Evolutionary conservation across 2,113 vertebrate genomes (phyloP), one percentile per base, ranked within the genome.

Genomic region (Trachemys scripta): DNA sequence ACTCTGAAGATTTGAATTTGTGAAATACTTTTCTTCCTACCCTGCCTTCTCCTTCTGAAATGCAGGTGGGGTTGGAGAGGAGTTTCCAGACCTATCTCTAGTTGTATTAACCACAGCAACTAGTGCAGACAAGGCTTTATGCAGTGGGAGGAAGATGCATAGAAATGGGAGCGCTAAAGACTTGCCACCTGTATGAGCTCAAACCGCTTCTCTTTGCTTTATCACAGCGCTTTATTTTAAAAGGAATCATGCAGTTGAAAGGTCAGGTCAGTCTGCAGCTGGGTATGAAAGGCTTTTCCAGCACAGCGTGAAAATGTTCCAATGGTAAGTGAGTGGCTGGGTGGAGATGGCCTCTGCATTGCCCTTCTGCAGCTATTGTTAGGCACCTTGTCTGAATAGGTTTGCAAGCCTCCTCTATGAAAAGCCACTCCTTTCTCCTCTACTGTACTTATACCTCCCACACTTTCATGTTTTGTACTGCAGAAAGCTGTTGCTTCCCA

Each of bases 391-490:
- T 65, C 91, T 85, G 51, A 94, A 92, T 20, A 72, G 87, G 45
- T 86, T 94, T 45, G 87, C 82, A 50, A 94, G 80, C 14, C 84
- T 90, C 93, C 75, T 51, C 84, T 85, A 12, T 8, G 76, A 53
- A 86, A 97, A 81, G 93, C 90, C 2, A 92, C 57, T 85, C 90
- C 90, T 93, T 94, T 83, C 92, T 94, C 93, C 96, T 94, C 76
- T 92, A 92, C 86, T n/a, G 80, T 85, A 27, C 84, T 94, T 80
- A 62, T 42, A 87, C 89, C 80, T 82, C 88, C 89, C 47, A 42
- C 82, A n/a, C 95, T 97, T 96, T 95, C 92, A 94, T 96, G 95
- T 95, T 96, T 96, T 84, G 95, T 96, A 75, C 84, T 90, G 88
- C 96, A 92, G 94, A 96, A 93, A 86, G 0, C 35, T 1, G 84